Percentiles rank a stretch among this genome's conserved stretches.
These are phyloP conservation scores for Aleiodes sp. DNA, from an alignment of 1,140 invertebrate genomes.

Conservation along the genomic window DNA sequence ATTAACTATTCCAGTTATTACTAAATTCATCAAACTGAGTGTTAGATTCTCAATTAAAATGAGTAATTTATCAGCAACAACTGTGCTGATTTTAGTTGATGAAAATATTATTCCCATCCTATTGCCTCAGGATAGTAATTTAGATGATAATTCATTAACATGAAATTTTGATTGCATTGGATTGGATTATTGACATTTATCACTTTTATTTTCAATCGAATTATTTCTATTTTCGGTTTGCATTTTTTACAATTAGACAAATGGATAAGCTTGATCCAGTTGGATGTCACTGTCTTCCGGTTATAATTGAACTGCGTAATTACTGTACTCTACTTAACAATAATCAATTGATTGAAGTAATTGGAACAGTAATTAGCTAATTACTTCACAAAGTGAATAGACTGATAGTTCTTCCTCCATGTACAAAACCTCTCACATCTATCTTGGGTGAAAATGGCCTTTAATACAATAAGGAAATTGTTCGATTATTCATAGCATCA, in stretches of 20 bases:
- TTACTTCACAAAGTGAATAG: neutral
- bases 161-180: no score
- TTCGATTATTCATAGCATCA: constrained; percentile 8
- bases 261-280: no score
- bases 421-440: neutral
- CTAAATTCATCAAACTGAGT: neutral
- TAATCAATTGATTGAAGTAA: neutral
- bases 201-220: no score
- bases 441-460: neutral
- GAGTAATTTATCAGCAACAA: neutral
- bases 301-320: constrained; percentile 6
- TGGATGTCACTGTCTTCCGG: neutral
- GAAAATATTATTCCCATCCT: no score
- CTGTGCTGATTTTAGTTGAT: no score
- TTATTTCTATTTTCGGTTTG: no score
- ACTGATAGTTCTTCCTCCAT: neutral
- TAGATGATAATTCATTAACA: no score
- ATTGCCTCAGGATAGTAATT: no score
- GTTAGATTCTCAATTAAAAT: no score
- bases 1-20: neutral
- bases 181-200: no score
- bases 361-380: constrained; percentile 1
- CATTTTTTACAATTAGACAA: no score
- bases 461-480: neutral
- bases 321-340: constrained; percentile 1